Evolutionary conservation across 2,113 vertebrate species (phyloP), one percentile per base, ranked within the genome.

Genomic region (Oncorhynchus nerka): DNA sequence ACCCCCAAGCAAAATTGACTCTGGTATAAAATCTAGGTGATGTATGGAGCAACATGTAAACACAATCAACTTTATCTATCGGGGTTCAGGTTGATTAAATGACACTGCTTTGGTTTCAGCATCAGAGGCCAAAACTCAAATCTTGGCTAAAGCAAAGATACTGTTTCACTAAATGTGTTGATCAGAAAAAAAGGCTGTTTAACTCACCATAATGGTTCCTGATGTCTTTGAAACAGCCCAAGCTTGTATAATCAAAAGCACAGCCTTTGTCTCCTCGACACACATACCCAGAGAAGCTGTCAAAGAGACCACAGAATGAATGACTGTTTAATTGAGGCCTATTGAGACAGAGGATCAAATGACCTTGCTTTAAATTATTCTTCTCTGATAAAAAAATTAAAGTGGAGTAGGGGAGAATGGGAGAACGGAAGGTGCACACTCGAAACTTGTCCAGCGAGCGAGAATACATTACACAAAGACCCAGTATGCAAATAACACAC

Each of bases 321-420:
- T 94, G 89, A 92, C 93, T 92, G 93, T 93, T 93, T 93, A 93
- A 93, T 94, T 91, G 91, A 88, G 89, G 87, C 87, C 92, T 88
- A 91, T 93, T 94, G 92, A 94, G 85, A 85, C 86, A 91, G 86
- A 91, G 92, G 92, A 93, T 93, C 91, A 92, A 92, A 94, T 93
- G 90, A 93, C 92, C 92, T 94, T 91, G 92, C 89, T 93, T 89
- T 90, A 90, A 92, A 93, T 90, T 87, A 93, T 93, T 92, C 93
- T 91, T 92, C 89, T 89, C 85, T 89, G 89, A 89, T 89, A 88
- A 88, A 93, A 92, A 83, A 91, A 88, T 39, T 5, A 88, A 92
- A 87, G 92, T 89, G 90, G 83, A 84, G 55, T 73, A 81, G 80
- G 69, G 70, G 80, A 87, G 85, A 91, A 89, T 87, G 69, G 70